Evolutionary conservation across 1,140 invertebrate genomes (phyloP).

Genomic region (Arion vulgaris): DNA sequence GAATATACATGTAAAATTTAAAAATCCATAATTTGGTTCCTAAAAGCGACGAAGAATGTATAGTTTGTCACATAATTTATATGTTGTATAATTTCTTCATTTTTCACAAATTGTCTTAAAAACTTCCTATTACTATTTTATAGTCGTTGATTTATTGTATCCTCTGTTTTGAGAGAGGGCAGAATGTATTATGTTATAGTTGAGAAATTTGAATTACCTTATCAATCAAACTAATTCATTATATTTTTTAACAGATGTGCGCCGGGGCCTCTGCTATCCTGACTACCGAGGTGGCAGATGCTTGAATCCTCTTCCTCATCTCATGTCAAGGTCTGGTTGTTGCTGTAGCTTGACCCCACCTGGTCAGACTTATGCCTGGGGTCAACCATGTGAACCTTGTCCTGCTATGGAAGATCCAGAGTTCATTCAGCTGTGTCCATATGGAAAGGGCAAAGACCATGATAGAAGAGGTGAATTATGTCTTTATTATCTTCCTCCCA

Average conservation of each 20-base stretch:
- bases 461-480: conserved; percentile 79
- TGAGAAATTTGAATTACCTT: no score
- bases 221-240: no score
- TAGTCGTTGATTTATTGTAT: no score
- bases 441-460: conserved; percentile 86
- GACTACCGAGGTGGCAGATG: conserved; percentile 84
- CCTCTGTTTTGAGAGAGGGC: no score
- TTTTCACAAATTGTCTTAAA: no score
- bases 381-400: conserved; percentile 84
- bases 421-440: conserved; percentile 84
- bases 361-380: conserved; percentile 84
- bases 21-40: no score
- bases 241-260: conserved; percentile 81
- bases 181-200: no score
- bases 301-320: conserved; percentile 81
- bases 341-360: conserved; percentile 84
- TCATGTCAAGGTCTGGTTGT: conserved; percentile 88
- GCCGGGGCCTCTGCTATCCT: conserved; percentile 87
- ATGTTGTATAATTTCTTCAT: no score
- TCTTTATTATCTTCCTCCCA: neutral
- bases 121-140: no score
- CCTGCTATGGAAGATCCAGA: conserved; percentile 81
- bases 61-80: no score
- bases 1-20: no score
- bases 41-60: no score